Conservation (phyloP, 2,113 vertebrate genomes). For the Arvicanthis niloticus region DNA sequence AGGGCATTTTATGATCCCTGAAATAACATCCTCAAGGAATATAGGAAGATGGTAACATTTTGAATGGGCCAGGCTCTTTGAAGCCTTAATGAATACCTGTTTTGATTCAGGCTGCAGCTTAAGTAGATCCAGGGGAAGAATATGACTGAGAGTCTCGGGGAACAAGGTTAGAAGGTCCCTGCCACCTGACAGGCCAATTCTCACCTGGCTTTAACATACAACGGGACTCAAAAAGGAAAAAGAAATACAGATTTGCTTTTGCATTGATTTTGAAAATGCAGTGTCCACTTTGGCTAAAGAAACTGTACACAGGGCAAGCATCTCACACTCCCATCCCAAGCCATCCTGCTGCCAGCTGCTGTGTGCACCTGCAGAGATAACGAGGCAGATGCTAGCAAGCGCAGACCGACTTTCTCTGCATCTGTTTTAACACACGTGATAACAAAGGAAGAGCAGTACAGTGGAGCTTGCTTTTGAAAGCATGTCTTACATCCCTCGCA, state of each 20-base stretch:
- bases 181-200: background rate
- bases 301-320: background rate
- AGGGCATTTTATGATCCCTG: conserved; percentile 10
- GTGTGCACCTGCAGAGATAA: background rate
- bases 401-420: background rate
- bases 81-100: conserved; percentile 72
- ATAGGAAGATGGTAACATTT: background rate
- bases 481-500: background rate
- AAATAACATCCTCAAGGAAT: conserved; percentile 34
- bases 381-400: background rate
- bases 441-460: background rate
- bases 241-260: conserved; percentile 28
- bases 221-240: background rate
- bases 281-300: background rate
- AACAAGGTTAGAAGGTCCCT: background rate
- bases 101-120: conserved; percentile 70
- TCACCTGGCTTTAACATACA: conserved; percentile 1
- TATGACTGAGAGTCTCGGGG: background rate
- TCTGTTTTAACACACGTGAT: background rate
- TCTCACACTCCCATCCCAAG: background rate
- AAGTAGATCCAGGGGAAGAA: conserved; percentile 27
- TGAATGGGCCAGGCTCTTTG: conserved; percentile 63
- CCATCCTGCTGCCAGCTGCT: background rate
- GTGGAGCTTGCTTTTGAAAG: background rate
- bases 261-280: conserved; percentile 38